Evolutionary conservation across 2,888 invertebrate species (phyloP).

Genomic region (Platycheirus rosarum): DNA sequence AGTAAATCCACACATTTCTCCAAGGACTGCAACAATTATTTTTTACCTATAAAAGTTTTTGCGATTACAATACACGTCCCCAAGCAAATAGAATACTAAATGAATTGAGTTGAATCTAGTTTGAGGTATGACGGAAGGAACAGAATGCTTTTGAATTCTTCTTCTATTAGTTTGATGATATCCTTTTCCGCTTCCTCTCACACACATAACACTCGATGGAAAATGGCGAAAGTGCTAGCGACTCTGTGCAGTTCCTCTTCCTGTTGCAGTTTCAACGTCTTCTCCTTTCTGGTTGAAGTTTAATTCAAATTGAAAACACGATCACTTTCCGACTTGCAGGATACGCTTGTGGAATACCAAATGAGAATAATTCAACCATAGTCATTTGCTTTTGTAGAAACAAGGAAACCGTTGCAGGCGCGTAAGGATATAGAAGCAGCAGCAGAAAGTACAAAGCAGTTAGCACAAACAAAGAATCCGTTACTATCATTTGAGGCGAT

Average conservation of each 20-base stretch:
- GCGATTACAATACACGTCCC: not conserved
- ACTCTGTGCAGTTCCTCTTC: not conserved
- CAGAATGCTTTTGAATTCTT: constrained; percentile 63
- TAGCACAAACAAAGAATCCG: constrained; percentile 71
- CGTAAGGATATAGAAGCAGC: constrained; percentile 7
- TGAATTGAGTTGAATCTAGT: constrained; percentile 46
- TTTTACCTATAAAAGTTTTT: not conserved
- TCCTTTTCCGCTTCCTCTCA: constrained; percentile 44
- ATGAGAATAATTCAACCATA: constrained; percentile 54
- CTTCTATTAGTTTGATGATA: constrained; percentile 68
- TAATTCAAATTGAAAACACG: constrained; percentile 75
- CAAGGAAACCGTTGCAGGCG: constrained; percentile 6
- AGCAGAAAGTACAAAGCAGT: constrained; percentile 48
- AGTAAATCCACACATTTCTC: too few species aligned
- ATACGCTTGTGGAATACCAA: constrained; percentile 71
- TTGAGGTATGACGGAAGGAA: constrained; percentile 43
- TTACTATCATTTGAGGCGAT: constrained; percentile 71
- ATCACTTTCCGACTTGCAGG: constrained; percentile 72
- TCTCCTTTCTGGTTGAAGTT: constrained; percentile 53
- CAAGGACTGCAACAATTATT: too few species aligned
- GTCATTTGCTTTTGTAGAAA: constrained; percentile 55
- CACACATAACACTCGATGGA: constrained; percentile 15
- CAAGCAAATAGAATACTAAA: constrained; percentile 74
- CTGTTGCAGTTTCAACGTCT: constrained; percentile 13
- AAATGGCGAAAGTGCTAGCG: not conserved